A percentile compares a stretch with the other conserved stretches of the same genome.
Conservation (phyloP, 2,797 vertebrate species). For the Myotis pilosus region DNA sequence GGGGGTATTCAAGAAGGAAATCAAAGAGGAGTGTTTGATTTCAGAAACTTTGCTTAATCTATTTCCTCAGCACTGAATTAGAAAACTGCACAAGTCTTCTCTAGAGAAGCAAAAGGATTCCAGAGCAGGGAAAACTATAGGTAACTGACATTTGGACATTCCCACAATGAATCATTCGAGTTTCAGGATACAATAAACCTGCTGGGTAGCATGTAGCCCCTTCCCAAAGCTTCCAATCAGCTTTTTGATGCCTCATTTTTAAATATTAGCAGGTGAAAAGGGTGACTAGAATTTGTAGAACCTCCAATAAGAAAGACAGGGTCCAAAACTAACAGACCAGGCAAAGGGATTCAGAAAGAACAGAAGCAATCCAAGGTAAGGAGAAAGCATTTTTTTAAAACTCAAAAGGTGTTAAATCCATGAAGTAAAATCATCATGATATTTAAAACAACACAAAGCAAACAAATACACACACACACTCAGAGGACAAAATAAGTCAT, state of each 20-base stretch:
- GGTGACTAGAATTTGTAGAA: background rate
- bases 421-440: background rate
- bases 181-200: background rate
- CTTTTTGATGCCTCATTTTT: background rate
- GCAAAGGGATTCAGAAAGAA: background rate
- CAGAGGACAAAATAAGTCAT: background rate
- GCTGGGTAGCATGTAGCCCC: too few relatives aligned
- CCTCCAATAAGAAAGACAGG: background rate
- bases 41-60: background rate
- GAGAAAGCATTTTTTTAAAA: background rate
- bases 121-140: background rate
- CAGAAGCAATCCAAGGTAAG: background rate
- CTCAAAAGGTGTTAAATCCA: background rate
- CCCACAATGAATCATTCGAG: background rate
- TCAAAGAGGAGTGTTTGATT: background rate
- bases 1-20: background rate
- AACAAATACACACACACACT: background rate
- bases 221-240: background rate
- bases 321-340: background rate
- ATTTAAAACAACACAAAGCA: background rate
- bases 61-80: background rate
- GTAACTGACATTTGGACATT: background rate
- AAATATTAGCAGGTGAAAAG: background rate
- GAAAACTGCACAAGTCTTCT: background rate
- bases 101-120: background rate